A percentile compares a stretch with the other conserved stretches of the same genome.
phyloP scores from a whole-genome alignment of 37 sponge, comb jelly and placozoan genomes.

The Crambe crambe region DNA sequence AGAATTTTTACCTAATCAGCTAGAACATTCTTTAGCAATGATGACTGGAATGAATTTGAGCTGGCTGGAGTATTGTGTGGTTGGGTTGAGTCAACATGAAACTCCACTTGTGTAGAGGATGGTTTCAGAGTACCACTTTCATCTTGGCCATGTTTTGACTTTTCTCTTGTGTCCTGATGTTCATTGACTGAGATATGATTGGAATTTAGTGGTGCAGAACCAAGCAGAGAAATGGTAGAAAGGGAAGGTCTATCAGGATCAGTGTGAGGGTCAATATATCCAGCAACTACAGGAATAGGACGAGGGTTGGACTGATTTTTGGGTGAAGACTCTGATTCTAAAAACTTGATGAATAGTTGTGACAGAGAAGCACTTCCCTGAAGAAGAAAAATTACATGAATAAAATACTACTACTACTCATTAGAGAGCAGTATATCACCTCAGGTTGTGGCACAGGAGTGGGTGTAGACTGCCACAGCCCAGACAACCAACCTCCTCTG shows the following conservation, averaged over 20 bases:
- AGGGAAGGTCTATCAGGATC: constrained; percentile 78
- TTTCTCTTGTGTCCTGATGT: too few species aligned
- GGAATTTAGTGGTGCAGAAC: background rate
- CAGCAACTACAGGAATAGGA: background rate
- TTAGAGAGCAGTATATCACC: background rate
- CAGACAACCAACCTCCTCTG: constrained; percentile 43
- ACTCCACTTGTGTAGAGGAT: background rate
- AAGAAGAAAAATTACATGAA: background rate
- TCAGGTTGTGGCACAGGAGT: background rate
- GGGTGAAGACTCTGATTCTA: constrained; percentile 67
- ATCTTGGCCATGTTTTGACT: too few species aligned
- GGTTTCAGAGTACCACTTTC: too few species aligned
- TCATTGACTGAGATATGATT: background rate
- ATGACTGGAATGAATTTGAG: constrained; percentile 18
- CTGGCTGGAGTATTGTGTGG: background rate
- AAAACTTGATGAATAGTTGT: constrained; percentile 68
- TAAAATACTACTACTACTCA: background rate
- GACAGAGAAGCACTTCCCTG: constrained; percentile 38
- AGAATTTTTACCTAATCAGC: constrained; percentile 1
- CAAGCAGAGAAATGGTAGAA: constrained; percentile 46
- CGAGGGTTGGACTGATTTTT: background rate
- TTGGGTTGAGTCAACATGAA: background rate
- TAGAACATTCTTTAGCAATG: constrained; percentile 15
- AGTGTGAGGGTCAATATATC: constrained; percentile 58
- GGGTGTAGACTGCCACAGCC: constrained; percentile 43